Evolutionary conservation across 1,140 invertebrate species (phyloP), one percentile per base, ranked within the genome.

Genomic region (Diorhabda sublineata): DNA sequence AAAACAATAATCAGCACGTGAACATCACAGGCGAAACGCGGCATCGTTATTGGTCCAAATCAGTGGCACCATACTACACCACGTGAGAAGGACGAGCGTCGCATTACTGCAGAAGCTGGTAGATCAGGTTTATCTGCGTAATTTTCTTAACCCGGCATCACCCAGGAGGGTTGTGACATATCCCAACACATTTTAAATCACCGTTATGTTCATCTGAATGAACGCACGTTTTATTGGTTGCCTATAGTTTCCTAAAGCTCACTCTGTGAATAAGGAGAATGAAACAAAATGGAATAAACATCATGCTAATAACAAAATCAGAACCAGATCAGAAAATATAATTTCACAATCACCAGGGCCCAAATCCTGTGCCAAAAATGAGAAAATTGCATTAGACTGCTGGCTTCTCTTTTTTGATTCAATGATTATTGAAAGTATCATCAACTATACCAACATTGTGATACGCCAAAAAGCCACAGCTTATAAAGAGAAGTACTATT

Each of bases 261-360:
- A 26, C 26, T 26, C 26, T 26, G 1, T 61, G 43, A 52, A 47
- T 47, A 56, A 69, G 60, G 59, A 65, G 60, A 58, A 47, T 65
- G 58, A 65, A 57, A 58, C 68, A 58, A 69, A 69, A 69, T 69
- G 47, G 61, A 42, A 61, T 56, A 69, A 63, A 8, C 3, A 64
- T 63, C 67, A 60, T 43, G 47, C 64, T 61, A 68, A 64, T 26
- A 42, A 45, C 65, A 69, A 65, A 11, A 62, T 58, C 42, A 69
- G 41, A 57, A 69, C 52, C 42, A 66, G 3, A 66, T 69, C 57
- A 6, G 64, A 58, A 61, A 69, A 69, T 26, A 69, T 69, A 59
- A 47, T 69, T 9, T 60, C 61, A 45, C 68, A 69, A 65, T 58
- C 65, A 69, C 61, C 68, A 9, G 68, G 61, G 42, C 56, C 59